These are phyloP conservation scores for Noctua fimbriata DNA, from an alignment of 2,888 invertebrate genomes.

Conservation along the genomic window DNA sequence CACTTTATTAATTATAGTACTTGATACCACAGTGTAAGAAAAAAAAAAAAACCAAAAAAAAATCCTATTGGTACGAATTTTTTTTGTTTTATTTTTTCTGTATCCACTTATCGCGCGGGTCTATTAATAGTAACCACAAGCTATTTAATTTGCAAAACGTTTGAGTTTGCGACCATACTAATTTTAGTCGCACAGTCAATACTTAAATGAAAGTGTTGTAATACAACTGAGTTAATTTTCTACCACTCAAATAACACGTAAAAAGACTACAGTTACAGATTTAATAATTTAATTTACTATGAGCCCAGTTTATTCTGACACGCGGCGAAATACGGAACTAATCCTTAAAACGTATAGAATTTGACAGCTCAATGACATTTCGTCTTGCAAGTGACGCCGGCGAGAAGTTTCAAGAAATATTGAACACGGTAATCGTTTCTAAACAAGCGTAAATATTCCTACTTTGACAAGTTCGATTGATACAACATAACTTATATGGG, in stretches of 20 bases:
- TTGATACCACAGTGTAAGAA: background rate
- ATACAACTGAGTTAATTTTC: conserved; percentile 25
- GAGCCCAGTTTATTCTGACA: conserved; percentile 11
- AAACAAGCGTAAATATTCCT: conserved; percentile 67
- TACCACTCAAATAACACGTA: conserved; percentile 21
- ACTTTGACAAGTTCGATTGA: conserved; percentile 46
- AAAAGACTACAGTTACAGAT: conserved; percentile 8
- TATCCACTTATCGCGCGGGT: too few species aligned
- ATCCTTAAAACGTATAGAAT: background rate
- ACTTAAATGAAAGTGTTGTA: conserved; percentile 32
- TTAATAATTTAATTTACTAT: background rate
- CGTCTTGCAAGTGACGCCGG: background rate
- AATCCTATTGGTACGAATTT: too few species aligned
- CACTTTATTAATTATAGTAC: background rate
- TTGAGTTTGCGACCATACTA: conserved; percentile 4
- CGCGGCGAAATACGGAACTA: conserved; percentile 28
- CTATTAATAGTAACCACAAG: background rate
- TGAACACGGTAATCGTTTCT: conserved; percentile 36
- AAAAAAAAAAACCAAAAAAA: background rate
- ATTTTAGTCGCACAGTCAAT: background rate
- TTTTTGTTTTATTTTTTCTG: too few species aligned
- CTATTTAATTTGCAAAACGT: conserved; percentile 11
- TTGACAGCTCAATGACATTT: conserved; percentile 49
- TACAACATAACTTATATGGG: conserved; percentile 55
- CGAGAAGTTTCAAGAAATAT: conserved; percentile 36